Evolutionary conservation across 2,888 invertebrate genomes (phyloP).

Genomic region (Allacma fusca): DNA sequence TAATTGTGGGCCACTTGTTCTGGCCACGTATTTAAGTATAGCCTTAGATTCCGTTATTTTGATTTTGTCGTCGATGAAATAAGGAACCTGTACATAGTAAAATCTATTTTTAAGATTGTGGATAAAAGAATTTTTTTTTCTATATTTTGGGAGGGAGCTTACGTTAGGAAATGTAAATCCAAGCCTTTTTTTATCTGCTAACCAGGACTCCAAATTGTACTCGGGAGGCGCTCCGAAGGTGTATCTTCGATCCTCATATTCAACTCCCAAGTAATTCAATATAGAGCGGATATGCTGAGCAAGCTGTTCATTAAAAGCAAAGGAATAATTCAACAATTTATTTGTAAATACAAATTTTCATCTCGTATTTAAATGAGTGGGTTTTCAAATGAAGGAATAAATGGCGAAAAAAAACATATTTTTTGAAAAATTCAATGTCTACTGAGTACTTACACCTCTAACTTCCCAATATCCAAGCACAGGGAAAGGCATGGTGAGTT

Average conservation of each 20-base stretch:
- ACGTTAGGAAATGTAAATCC: constrained; percentile 65
- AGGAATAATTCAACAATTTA: no score
- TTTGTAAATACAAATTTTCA: no score
- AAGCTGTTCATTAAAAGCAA: no score
- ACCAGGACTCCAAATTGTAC: constrained; percentile 63
- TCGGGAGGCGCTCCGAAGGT: constrained; percentile 63
- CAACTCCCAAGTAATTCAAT: constrained; percentile 64
- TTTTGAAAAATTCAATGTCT: no score
- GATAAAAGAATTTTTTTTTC: not conserved
- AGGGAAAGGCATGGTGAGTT: no score
- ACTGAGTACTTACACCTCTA: no score
- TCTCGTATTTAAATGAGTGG: no score
- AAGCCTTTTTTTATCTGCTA: constrained; percentile 61
- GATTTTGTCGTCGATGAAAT: constrained; percentile 65
- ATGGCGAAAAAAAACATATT: no score
- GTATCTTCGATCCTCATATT: constrained; percentile 65
- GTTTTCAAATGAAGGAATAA: no score
- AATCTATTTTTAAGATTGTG: not conserved
- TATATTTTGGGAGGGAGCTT: no score
- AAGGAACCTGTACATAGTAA: constrained; percentile 61
- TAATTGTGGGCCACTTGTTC: constrained; percentile 63
- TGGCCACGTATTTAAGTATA: constrained; percentile 65
- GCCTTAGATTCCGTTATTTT: constrained; percentile 65
- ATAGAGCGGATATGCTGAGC: constrained; percentile 64
- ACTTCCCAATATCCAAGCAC: no score